Evolutionary conservation across 2,797 vertebrate species (phyloP).

Genomic region (Gephyroberyx darwinii): DNA sequence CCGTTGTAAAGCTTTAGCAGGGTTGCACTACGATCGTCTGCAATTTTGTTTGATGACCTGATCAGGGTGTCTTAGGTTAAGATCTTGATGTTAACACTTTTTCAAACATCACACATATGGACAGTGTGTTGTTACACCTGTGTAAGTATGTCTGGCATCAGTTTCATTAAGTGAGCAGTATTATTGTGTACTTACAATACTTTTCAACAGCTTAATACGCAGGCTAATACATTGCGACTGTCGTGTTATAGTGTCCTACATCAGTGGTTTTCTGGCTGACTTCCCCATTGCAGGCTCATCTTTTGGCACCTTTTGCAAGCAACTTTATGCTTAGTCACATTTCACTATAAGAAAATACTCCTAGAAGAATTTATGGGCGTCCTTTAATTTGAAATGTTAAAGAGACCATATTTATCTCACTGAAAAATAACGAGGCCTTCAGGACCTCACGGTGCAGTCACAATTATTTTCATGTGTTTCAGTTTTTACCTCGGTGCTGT

Average conservation of each 20-base stretch:
- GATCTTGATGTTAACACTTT: neutral
- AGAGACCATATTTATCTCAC: neutral
- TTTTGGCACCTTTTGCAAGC: neutral
- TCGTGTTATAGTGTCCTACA: too few relatives aligned
- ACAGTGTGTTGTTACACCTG: neutral
- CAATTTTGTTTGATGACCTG: too few relatives aligned
- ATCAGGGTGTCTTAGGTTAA: too few relatives aligned
- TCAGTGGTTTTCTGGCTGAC: too few relatives aligned
- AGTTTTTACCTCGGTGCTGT: conserved; percentile 1
- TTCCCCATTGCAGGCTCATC: too few relatives aligned
- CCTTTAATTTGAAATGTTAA: conserved; percentile 1
- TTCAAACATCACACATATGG: neutral
- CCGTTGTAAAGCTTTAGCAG: too few relatives aligned
- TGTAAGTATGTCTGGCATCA: neutral
- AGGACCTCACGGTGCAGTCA: conserved; percentile 5
- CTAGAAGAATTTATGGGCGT: conserved; percentile 14
- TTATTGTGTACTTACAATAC: neutral
- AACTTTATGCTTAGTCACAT: conserved; percentile 1
- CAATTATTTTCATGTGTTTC: conserved; percentile 7
- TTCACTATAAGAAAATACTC: neutral
- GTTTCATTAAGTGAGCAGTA: neutral
- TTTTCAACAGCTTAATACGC: neutral
- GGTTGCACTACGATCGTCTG: too few relatives aligned
- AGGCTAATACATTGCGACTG: too few relatives aligned
- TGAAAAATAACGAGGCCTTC: conserved; percentile 9